These are phyloP conservation scores for Tichodroma muraria DNA, from an alignment of 2,113 vertebrate genomes.

Conservation along the genomic window DNA sequence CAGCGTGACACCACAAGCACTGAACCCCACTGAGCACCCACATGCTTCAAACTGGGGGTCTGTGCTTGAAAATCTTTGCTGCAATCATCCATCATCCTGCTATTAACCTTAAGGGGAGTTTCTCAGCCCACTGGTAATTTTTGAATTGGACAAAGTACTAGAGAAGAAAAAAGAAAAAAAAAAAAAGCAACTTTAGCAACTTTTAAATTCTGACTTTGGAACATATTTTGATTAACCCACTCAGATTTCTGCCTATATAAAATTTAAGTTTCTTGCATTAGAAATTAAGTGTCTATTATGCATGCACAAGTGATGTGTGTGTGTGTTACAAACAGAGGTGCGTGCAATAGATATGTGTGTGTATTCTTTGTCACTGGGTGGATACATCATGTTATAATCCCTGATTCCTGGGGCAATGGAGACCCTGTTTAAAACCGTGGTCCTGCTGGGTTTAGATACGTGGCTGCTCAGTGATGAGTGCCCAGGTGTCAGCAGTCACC, in stretches of 20 bases:
- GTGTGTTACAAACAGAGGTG: neutral
- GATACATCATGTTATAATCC: neutral
- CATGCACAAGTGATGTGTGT: neutral
- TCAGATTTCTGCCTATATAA: neutral
- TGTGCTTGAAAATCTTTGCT: neutral
- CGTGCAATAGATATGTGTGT: neutral
- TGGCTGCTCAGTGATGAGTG: neutral
- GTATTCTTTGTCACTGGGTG: neutral
- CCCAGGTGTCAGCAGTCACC: neutral
- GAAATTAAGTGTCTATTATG: neutral
- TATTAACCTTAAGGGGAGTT: neutral
- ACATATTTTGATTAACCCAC: neutral
- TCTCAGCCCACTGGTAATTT: neutral
- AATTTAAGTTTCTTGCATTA: neutral
- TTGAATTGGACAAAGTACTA: neutral
- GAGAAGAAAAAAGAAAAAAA: neutral
- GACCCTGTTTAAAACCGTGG: neutral
- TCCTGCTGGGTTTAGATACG: neutral
- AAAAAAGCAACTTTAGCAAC: no score
- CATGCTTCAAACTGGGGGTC: neutral
- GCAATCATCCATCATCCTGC: fast-evolving
- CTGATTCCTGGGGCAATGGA: neutral
- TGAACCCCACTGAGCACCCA: neutral
- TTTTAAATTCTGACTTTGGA: neutral
- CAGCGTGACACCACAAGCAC: neutral